Evolutionary conservation across 2,888 invertebrate species (phyloP).

Genomic region (Pandemis corylana): DNA sequence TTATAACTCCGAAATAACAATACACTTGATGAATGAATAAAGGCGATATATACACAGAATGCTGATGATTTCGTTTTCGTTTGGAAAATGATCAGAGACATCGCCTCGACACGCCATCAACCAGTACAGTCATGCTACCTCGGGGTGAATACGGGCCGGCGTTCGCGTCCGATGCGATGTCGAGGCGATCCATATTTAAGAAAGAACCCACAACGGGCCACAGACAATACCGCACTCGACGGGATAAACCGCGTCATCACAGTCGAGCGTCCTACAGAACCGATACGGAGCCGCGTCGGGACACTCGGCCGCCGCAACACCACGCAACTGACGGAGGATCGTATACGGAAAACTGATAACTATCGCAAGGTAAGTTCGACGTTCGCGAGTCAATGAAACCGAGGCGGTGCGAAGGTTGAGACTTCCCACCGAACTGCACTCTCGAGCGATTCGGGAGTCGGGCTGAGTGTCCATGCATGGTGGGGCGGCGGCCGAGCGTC

Average conservation of each 20-base stretch:
- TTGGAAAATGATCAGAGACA: conserved; percentile 52
- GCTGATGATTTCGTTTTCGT: conserved; percentile 51
- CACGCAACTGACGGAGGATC: conserved; percentile 17
- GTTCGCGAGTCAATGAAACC: background rate
- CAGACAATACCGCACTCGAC: conserved; percentile 19
- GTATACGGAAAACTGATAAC: conserved; percentile 37
- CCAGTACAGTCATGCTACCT: background rate
- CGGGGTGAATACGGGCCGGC: background rate
- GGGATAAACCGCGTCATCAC: conserved; percentile 13
- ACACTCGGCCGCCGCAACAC: conserved; percentile 22
- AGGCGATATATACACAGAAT: conserved; percentile 62
- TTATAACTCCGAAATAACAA: conserved; percentile 50
- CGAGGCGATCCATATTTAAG: conserved; percentile 18
- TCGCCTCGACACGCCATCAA: conserved; percentile 45
- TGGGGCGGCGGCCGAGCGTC: conserved; percentile 13
- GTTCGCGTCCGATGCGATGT: conserved; percentile 14
- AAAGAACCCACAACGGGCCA: conserved; percentile 14
- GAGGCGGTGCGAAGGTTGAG: background rate
- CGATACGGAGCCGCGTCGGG: conserved; percentile 18
- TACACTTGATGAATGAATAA: conserved; percentile 53
- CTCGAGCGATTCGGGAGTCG: background rate
- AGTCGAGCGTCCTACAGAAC: conserved; percentile 15
- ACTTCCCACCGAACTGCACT: background rate
- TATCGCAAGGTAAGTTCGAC: conserved; percentile 23
- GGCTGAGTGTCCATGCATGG: background rate